Conservation (phyloP, 2,797 vertebrate species). For the Bradypodion ventrale region DNA sequence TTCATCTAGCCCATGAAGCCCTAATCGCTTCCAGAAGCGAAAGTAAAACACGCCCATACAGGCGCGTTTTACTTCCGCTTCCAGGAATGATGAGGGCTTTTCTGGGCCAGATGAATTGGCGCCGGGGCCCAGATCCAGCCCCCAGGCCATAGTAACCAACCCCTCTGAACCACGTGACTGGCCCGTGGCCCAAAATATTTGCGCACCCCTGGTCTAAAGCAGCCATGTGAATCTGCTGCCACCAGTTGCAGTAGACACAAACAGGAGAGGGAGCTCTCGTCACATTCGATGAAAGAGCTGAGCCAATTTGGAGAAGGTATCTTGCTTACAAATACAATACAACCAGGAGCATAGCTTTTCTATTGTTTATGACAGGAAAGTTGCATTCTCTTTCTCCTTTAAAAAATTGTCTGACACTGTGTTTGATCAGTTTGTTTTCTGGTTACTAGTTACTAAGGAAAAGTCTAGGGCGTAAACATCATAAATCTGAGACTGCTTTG, state of each 20-base stretch:
- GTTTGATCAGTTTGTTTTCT: background rate
- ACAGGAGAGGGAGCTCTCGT: slow-evolving; percentile 28
- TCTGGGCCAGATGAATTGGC: no score
- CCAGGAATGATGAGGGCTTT: no score
- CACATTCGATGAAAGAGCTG: background rate
- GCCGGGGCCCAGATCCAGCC: no score
- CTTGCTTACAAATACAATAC: background rate
- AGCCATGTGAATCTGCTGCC: background rate
- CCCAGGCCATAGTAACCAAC: no score
- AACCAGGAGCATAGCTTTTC: background rate
- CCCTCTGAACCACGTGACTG: no score
- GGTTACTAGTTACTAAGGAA: background rate
- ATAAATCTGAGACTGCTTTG: background rate
- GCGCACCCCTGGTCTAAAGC: background rate
- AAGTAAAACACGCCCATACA: no score
- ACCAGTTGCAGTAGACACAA: background rate
- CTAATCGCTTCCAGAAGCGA: no score
- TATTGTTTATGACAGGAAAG: background rate
- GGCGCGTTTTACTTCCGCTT: no score
- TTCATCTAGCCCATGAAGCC: no score
- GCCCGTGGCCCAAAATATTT: no score
- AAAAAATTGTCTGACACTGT: background rate
- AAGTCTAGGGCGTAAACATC: background rate
- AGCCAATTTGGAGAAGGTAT: background rate
- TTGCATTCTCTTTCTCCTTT: background rate